These are phyloP conservation scores for Hiodon tergisus DNA, from an alignment of 2,113 vertebrate genomes.

Conservation along the genomic window DNA sequence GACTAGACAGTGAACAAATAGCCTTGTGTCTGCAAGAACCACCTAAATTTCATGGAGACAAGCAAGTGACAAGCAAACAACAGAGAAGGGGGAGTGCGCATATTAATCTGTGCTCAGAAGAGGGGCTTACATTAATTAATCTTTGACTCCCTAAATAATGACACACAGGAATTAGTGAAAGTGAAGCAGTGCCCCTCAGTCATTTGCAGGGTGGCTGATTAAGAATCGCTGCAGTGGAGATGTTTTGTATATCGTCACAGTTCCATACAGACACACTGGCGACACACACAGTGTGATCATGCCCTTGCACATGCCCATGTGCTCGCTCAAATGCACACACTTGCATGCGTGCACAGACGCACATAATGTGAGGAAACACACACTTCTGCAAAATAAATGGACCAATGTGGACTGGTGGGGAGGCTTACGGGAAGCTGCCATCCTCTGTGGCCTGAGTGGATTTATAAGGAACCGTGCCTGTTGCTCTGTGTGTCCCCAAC, in stretches of 20 bases:
- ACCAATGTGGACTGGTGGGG: too few relatives aligned
- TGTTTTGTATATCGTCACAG: too few relatives aligned
- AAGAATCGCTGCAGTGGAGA: background rate
- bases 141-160: background rate
- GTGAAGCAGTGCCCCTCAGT: background rate
- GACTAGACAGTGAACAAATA: conserved; percentile 44
- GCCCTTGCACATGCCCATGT: background rate
- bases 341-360: background rate
- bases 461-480: conserved; percentile 15
- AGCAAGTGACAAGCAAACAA: background rate
- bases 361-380: background rate
- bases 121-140: background rate
- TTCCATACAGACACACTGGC: too few relatives aligned
- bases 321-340: background rate
- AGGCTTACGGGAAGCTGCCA: too few relatives aligned
- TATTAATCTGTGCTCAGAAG: background rate
- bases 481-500: conserved; percentile 45
- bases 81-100: background rate
- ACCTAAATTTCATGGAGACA: background rate
- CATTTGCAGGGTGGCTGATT: background rate
- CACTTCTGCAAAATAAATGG: too few relatives aligned
- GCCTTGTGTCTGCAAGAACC: conserved; percentile 30
- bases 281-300: too few relatives aligned
- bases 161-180: background rate
- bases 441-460: too few relatives aligned